A percentile compares a stretch with the other conserved stretches of the same genome.
Conservation (phyloP, 2,797 vertebrate species). For the Lepus townsendii region DNA sequence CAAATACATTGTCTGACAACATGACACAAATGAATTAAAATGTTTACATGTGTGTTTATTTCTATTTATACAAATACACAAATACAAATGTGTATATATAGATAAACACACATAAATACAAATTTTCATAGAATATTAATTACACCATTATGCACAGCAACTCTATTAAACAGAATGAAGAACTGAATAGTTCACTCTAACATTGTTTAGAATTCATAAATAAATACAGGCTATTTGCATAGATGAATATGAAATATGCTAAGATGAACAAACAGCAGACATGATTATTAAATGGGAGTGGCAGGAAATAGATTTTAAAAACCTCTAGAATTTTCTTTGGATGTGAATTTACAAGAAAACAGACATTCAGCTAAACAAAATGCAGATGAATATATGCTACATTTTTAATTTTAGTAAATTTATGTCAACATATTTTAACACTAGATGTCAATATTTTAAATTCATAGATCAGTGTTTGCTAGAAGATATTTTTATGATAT, state of each 20-base stretch:
- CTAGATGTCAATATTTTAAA: constrained; percentile 84
- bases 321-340: constrained; percentile 55
- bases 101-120: not conserved
- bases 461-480: constrained; percentile 70
- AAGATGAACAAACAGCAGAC: constrained; percentile 67
- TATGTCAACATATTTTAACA: constrained; percentile 82
- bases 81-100: not conserved
- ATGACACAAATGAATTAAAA: not conserved
- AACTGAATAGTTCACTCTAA: not conserved
- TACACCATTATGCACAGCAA: not conserved
- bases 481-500: constrained; percentile 73
- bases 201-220: constrained; percentile 61
- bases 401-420: constrained; percentile 80
- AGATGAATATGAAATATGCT: constrained; percentile 67
- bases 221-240: constrained; percentile 72
- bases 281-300: constrained; percentile 71
- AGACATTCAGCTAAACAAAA: constrained; percentile 76
- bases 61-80: not conserved
- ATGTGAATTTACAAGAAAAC: constrained; percentile 66
- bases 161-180: not conserved
- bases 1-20: not conserved
- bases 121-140: not conserved
- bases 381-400: constrained; percentile 78
- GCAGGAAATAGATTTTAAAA: constrained; percentile 64
- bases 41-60: not conserved